Base-by-base conservation (phyloP, 1,140 invertebrate species). In the Phthorimaea operculella region DNA sequence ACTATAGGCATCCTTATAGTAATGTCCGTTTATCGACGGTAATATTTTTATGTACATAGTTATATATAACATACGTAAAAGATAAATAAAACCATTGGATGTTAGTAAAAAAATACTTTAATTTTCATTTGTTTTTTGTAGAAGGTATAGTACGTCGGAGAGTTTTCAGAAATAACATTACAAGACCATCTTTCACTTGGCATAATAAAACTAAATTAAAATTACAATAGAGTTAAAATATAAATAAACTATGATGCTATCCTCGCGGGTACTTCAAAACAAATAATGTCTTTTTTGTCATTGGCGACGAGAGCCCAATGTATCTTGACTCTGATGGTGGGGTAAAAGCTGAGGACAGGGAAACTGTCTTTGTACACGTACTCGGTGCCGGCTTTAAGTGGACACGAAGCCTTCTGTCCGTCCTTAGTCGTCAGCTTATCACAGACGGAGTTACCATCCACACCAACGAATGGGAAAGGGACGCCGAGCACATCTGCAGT, bases 341-440 rank as follows among this genome's bases (percentile, higher is more conserved):
- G 93, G 80, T 94, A 94, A 47, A 92, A 79, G 6, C 78, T 70
- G 12, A 90, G 68, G 7, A 94, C 81, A 1, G 89, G 87, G 63
- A 94, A 92, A 36, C 87, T 77, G 55, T 91, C 90, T 67, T 88
- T 92, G 72, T 93, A 94, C 0, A 87, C 42, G 57, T 94, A 94
- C 33, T 87, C 87, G 45, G 76, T 77, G 12, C 89, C 91, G 2
- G 87, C 86, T 59, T 90, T 88, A 33, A 94, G 70, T 0, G 92
- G 90, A 62, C 92, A 94, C 1, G 79, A 72, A 0, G 84, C 88
- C 68, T 89, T 87, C 72, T 88, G 64, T 62, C 85, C 79, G 21
- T 54, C 7, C 87, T 90, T 60, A 71, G 44, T 75, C 62, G 54
- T 86, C 33, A 94, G 83, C 57, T 90, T 89, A 44, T 86, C 76